These are phyloP conservation scores for Semotilus atromaculatus DNA, from an alignment of 2,797 vertebrate genomes.

Conservation along the genomic window DNA sequence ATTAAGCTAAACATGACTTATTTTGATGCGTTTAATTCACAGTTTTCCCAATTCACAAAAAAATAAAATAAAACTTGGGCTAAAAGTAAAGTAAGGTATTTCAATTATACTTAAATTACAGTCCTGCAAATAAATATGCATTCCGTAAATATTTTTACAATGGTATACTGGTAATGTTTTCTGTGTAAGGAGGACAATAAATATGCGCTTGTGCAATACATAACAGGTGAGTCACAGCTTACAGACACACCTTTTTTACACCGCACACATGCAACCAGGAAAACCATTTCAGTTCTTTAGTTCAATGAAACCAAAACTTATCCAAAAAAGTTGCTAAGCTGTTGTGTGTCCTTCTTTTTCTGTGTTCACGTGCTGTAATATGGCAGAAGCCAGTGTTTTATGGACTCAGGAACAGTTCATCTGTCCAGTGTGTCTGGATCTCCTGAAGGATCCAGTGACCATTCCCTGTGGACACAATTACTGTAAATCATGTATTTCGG, in stretches of 20 bases:
- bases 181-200: not conserved
- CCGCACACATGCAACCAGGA: not conserved
- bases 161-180: no score
- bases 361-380: not conserved
- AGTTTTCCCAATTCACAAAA: no score
- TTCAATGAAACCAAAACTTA: not conserved
- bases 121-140: no score
- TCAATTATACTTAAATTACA: no score
- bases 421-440: slow-evolving; percentile 10
- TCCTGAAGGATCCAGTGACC: slow-evolving; percentile 3
- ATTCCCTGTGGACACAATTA: slow-evolving; percentile 22
- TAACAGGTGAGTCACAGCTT: not conserved
- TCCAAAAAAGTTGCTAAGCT: no score
- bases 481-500: not conserved
- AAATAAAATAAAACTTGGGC: no score
- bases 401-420: not conserved
- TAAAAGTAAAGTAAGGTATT: no score
- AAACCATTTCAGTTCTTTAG: not conserved
- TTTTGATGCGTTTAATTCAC: not conserved
- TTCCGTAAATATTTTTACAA: no score
- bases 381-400: not conserved
- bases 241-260: slow-evolving; percentile 1
- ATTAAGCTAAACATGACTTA: no score
- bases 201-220: not conserved
- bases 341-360: not conserved